Base-by-base conservation (phyloP, 2,797 vertebrate species). In the Pseudopleuronectes americanus region DNA sequence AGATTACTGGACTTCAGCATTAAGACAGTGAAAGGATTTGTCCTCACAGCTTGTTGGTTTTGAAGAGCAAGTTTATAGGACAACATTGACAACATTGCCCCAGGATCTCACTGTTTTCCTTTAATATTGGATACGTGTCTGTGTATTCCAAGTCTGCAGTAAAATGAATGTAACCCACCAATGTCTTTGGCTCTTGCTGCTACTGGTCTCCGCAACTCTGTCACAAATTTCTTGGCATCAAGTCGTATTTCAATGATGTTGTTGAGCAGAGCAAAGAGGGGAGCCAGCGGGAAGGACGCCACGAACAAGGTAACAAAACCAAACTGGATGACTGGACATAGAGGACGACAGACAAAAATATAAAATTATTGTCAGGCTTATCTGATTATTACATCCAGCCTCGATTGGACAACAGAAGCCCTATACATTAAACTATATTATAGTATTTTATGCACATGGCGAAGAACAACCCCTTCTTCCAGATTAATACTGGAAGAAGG, bases 181-280 rank as follows among this genome's bases (percentile, higher is more conserved):
- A 99, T 99, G 84, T 99, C 98, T 90, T 99, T 99, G 41, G 96
- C 97, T 91, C 97, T 93, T 57, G 96, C 96, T 13, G 97, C 97
- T 83, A 97, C 96, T 0, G 98, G 98, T 83, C 98, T 95, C 77
- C 97, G 93, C 67, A 99, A 93, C 88, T 99, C 98, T 0, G 95
- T 93, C 69, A 99, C 94, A 73, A 99, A 99, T 82, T 99, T 99
- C 79, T 98, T 99, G 49, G 97, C 98, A 36, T 99, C 98, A 51
- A 99, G 94, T 54, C 98, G 96, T 87, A 99, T 99, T 92, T 99
- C 98, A 1, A 99, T 99, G 65, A 99, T 98, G 91, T 99, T 99
- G 91, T 99, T 99, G 57, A 99, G 94, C 64, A 99, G 91, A 1
- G 98, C 98, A 26, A 99, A 99, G 48, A 99, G 93, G 0, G 98